phyloP scores from a whole-genome alignment of 2,888 invertebrate genomes.

The Allophyes oxyacanthae region DNA sequence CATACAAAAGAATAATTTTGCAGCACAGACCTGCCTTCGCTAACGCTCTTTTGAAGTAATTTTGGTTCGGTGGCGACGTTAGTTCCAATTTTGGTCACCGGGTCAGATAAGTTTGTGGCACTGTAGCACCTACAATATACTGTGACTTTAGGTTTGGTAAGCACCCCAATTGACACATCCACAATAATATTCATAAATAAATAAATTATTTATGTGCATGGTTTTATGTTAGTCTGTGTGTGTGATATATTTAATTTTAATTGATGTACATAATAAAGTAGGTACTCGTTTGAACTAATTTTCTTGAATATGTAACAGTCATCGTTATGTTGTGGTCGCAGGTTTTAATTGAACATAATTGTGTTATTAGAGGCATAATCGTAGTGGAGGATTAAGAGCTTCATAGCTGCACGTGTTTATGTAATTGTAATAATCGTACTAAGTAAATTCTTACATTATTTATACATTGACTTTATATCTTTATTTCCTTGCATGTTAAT shows the following conservation, averaged over 20 bases:
- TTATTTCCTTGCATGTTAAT: neutral
- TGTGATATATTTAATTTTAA: slow-evolving; percentile 29
- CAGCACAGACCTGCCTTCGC: too few species aligned
- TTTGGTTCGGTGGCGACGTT: too few species aligned
- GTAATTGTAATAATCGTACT: slow-evolving; percentile 14
- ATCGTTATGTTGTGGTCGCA: slow-evolving; percentile 27
- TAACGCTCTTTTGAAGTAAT: too few species aligned
- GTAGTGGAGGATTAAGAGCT: slow-evolving; percentile 3
- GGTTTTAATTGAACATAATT: slow-evolving; percentile 52
- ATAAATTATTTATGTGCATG: slow-evolving; percentile 6
- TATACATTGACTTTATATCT: neutral
- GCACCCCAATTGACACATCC: too few species aligned
- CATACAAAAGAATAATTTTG: too few species aligned
- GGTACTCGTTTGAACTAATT: slow-evolving; percentile 28
- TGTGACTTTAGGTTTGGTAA: too few species aligned
- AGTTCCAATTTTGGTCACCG: too few species aligned
- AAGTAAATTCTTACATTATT: too few species aligned
- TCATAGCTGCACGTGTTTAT: slow-evolving; percentile 32
- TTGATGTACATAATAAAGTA: slow-evolving; percentile 36
- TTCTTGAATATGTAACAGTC: slow-evolving; percentile 51
- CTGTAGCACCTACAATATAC: too few species aligned
- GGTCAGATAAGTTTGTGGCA: too few species aligned
- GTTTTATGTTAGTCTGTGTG: slow-evolving; percentile 23
- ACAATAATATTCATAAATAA: too few species aligned
- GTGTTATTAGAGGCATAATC: slow-evolving; percentile 29